Conservation (phyloP, 1,140 invertebrate genomes). For the Lucilia sericata region DNA sequence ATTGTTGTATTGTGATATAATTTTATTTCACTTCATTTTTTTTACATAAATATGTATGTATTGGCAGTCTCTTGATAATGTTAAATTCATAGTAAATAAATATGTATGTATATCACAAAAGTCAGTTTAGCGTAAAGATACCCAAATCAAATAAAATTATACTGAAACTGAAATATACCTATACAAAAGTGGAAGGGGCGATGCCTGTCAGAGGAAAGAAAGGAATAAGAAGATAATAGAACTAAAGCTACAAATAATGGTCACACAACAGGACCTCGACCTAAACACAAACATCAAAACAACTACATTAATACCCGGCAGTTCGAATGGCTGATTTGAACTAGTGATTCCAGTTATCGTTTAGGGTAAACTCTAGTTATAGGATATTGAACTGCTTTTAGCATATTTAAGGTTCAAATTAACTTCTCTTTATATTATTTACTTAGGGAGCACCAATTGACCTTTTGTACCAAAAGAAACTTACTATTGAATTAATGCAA, state of each 20-base stretch:
- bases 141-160: not conserved
- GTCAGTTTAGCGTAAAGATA: slow-evolving; percentile 6
- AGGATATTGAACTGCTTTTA: no score
- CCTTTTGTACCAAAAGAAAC: no score
- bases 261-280: not conserved
- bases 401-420: no score
- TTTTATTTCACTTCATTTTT: not conserved
- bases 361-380: no score
- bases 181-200: not conserved
- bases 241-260: not conserved
- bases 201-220: not conserved
- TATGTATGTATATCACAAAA: not conserved
- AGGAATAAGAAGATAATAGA: not conserved
- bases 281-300: no score
- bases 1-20: not conserved
- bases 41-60: not conserved
- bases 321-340: no score
- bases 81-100: not conserved
- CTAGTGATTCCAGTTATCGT: no score
- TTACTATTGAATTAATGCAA: not conserved
- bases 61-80: not conserved
- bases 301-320: no score
- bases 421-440: no score
- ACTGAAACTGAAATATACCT: not conserved
- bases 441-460: no score